Evolutionary conservation across 2,888 invertebrate genomes (phyloP).

Genomic region (Protophormia terraenovae): DNA sequence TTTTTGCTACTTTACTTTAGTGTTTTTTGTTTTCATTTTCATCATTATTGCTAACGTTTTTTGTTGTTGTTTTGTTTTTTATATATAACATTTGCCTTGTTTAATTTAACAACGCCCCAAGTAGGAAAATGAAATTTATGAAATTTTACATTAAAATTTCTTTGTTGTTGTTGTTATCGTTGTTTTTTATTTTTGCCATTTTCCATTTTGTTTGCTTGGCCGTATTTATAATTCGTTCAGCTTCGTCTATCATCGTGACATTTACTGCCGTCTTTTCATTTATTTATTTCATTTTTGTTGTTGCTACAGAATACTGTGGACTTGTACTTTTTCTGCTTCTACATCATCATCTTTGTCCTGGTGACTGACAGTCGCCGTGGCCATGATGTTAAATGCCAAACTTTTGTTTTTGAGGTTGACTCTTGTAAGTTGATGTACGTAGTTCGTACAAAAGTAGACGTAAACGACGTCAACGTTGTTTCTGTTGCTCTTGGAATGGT

Average conservation of each 20-base stretch:
- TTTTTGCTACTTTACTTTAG: constrained; percentile 36
- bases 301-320: constrained; percentile 6
- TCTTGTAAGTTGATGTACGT: constrained; percentile 45
- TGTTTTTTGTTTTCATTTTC: constrained; percentile 34
- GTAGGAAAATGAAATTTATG: constrained; percentile 59
- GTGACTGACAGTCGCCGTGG: constrained; percentile 67
- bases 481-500: not conserved
- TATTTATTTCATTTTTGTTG: constrained; percentile 47
- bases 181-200: constrained; percentile 25
- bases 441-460: not conserved
- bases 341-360: constrained; percentile 57
- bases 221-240: constrained; percentile 63
- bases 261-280: constrained; percentile 60
- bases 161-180: not conserved
- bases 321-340: not conserved
- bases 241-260: constrained; percentile 67
- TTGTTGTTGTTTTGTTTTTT: constrained; percentile 14
- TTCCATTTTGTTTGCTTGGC: constrained; percentile 48
- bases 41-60: constrained; percentile 17
- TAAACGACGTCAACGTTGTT: constrained; percentile 8
- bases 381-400: constrained; percentile 68
- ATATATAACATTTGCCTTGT: constrained; percentile 23
- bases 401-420: constrained; percentile 57
- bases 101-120: constrained; percentile 61
- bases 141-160: constrained; percentile 58